Conservation (phyloP, 2,113 vertebrate species). For the Tympanuchus pallidicinctus region DNA sequence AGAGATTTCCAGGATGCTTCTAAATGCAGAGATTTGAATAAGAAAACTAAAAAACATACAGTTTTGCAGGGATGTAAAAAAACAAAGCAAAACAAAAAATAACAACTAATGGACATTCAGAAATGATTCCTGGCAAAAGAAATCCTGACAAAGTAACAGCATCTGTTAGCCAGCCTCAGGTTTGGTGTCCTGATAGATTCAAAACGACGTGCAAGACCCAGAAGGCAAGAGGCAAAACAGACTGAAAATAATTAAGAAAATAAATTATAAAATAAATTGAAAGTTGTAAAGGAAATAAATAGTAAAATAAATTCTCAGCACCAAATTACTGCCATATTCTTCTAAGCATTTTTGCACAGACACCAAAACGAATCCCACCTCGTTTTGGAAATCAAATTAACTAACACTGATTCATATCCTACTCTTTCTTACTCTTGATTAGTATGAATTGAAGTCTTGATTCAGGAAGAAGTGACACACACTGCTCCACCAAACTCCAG, state of each 20-base stretch:
- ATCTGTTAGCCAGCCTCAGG: neutral
- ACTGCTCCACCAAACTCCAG: constrained; percentile 13
- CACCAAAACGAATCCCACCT: constrained; percentile 56
- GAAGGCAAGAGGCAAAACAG: neutral
- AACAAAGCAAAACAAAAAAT: neutral
- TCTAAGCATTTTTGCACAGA: neutral
- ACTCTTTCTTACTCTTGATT: constrained; percentile 61
- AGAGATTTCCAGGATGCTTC: neutral
- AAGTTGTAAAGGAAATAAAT: neutral
- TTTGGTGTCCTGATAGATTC: neutral
- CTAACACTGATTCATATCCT: constrained; percentile 66
- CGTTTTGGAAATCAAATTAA: constrained; percentile 51
- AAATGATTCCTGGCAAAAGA: neutral
- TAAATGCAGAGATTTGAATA: neutral
- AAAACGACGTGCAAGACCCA: neutral
- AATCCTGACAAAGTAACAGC: neutral
- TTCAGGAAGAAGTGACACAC: constrained; percentile 50
- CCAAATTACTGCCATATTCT: neutral
- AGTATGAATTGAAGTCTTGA: constrained; percentile 65
- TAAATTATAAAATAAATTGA: neutral
- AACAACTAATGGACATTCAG: neutral
- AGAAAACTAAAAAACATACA: neutral
- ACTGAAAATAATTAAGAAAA: neutral
- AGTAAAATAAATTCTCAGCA: neutral
- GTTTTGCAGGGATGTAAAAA: neutral